These are phyloP conservation scores for Cisticola juncidis DNA, from an alignment of 2,113 vertebrate species.

Conservation along the genomic window DNA sequence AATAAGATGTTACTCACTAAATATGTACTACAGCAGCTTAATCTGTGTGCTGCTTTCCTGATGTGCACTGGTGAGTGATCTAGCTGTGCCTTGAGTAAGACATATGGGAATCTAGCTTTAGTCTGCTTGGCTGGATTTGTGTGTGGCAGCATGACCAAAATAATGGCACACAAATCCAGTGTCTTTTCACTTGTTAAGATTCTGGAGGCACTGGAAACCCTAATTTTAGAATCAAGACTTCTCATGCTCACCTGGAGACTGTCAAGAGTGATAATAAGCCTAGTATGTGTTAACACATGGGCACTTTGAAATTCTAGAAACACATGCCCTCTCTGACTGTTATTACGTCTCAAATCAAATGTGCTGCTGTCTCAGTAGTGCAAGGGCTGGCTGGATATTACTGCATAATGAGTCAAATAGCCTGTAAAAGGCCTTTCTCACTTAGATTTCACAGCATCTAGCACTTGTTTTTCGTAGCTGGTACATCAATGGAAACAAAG, in stretches of 20 bases:
- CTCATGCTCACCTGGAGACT: not conserved
- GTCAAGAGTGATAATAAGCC: not conserved
- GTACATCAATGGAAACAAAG: not conserved
- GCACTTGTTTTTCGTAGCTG: not conserved
- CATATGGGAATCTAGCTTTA: not conserved
- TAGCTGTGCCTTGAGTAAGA: not conserved
- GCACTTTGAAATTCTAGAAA: not conserved
- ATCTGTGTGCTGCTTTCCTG: not conserved
- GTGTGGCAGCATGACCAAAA: not conserved
- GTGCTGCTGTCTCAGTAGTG: not conserved
- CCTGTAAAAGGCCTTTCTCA: not conserved
- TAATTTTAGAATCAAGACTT: not conserved
- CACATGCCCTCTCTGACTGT: not conserved
- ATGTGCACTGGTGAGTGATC: not conserved
- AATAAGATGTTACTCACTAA: not conserved
- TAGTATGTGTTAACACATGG: not conserved
- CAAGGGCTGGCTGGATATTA: not conserved
- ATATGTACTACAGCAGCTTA: not conserved
- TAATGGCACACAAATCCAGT: not conserved
- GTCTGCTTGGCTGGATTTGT: not conserved
- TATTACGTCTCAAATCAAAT: not conserved
- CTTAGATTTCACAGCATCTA: not conserved
- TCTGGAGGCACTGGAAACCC: not conserved
- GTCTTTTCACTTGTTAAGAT: not conserved
- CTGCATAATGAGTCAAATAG: not conserved